phyloP scores from a whole-genome alignment of 2,888 invertebrate species.

The Lomographa bimaculata region DNA sequence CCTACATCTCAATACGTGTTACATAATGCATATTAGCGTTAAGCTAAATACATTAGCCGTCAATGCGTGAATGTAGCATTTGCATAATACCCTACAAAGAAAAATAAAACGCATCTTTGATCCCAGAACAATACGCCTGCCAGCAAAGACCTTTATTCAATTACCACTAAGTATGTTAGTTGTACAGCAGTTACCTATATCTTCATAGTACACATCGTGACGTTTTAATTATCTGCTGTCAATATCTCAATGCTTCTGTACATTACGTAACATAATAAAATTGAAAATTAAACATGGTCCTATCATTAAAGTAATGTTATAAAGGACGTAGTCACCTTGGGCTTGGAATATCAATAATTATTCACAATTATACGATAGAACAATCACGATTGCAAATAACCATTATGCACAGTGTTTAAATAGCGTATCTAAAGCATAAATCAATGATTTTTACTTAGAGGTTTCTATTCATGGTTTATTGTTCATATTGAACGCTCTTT shows the following conservation, averaged over 20 bases:
- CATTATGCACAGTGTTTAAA: slow-evolving; percentile 17
- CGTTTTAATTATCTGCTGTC: slow-evolving; percentile 34
- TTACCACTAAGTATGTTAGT: slow-evolving; percentile 16
- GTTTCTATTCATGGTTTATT: slow-evolving; percentile 6
- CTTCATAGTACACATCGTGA: slow-evolving; percentile 20
- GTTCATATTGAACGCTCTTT: slow-evolving; percentile 7
- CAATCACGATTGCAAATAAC: slow-evolving; percentile 40
- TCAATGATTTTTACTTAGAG: slow-evolving; percentile 11
- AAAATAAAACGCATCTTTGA: slow-evolving; percentile 19
- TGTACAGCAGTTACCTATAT: slow-evolving; percentile 5
- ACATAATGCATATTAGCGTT: slow-evolving; percentile 47
- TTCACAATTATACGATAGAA: slow-evolving; percentile 44
- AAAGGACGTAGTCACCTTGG: slow-evolving; percentile 55
- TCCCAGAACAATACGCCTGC: slow-evolving; percentile 24
- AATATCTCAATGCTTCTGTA: slow-evolving; percentile 22
- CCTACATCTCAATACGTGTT: slow-evolving; percentile 49
- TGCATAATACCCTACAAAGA: slow-evolving; percentile 23
- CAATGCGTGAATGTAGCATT: slow-evolving; percentile 25
- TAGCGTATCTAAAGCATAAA: slow-evolving; percentile 18
- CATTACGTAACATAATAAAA: slow-evolving; percentile 30
- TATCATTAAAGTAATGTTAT: slow-evolving; percentile 32
- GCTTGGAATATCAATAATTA: slow-evolving; percentile 51
- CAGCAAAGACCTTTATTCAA: slow-evolving; percentile 34
- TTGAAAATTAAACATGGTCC: slow-evolving; percentile 45
- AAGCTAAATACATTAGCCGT: slow-evolving; percentile 32